Conservation (phyloP, 30 jellyfish, hydroid and myxozoan genomes). For the Cassiopea andromeda region DNA sequence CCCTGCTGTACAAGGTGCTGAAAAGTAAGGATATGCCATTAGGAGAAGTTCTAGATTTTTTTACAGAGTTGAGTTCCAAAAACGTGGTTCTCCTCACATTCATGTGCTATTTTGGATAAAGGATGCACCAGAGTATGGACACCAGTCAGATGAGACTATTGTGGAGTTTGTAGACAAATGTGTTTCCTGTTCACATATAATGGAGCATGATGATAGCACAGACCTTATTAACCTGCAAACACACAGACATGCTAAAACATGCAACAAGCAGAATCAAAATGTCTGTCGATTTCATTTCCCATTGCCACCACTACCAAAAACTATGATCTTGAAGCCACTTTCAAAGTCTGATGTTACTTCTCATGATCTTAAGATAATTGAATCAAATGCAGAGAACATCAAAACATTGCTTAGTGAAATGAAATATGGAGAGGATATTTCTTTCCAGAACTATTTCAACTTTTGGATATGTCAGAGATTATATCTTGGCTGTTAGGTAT, state of each 20-base stretch:
- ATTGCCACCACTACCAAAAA: background rate
- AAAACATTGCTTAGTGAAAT: too few species aligned
- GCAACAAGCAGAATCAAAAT: background rate
- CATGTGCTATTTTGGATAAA: background rate
- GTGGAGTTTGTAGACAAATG: background rate
- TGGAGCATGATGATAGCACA: background rate
- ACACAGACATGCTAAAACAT: background rate
- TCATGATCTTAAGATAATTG: too few species aligned
- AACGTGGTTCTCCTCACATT: background rate
- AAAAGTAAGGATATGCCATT: background rate
- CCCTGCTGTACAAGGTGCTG: background rate
- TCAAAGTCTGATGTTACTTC: too few species aligned
- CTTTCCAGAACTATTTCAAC: too few species aligned
- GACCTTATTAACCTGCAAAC: background rate
- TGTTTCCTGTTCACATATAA: background rate
- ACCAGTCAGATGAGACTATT: background rate
- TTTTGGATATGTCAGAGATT: too few species aligned
- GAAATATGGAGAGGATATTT: too few species aligned
- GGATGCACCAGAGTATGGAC: background rate
- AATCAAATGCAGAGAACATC: too few species aligned
- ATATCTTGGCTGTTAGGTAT: too few species aligned
- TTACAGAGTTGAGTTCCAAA: background rate
- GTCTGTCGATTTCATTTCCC: background rate
- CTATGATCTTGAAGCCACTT: background rate
- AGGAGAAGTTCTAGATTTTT: background rate